Evolutionary conservation across 1,140 invertebrate species (phyloP).

Genomic region (Drosophila sechellia): DNA sequence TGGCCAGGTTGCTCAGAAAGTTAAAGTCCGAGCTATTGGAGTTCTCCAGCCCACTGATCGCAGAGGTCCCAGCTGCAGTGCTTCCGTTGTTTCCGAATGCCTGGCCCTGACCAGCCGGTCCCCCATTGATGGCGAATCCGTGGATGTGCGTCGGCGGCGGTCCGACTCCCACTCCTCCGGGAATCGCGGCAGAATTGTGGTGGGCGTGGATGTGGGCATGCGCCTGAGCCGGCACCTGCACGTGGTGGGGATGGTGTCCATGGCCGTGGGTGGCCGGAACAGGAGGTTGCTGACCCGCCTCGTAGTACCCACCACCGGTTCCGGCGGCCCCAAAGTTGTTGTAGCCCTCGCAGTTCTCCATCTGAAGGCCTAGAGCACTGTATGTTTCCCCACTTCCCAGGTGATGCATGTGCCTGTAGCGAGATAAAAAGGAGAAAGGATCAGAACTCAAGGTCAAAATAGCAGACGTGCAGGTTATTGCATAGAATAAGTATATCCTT

Average conservation of each 20-base stretch:
- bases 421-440: neutral
- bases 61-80: slow-evolving; percentile 39
- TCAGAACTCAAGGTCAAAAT: neutral
- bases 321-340: slow-evolving; percentile 63
- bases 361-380: slow-evolving; percentile 78
- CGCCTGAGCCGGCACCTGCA: slow-evolving; percentile 75
- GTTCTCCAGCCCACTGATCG: slow-evolving; percentile 87
- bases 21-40: slow-evolving; percentile 96
- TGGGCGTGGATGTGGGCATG: slow-evolving; percentile 85
- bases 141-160: slow-evolving; percentile 57
- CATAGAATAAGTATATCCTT: no score
- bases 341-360: slow-evolving; percentile 83
- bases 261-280: slow-evolving; percentile 48
- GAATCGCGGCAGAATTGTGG: slow-evolving; percentile 76
- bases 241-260: slow-evolving; percentile 42
- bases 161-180: slow-evolving; percentile 42
- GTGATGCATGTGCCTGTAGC: slow-evolving; percentile 67
- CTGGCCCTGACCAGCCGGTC: slow-evolving; percentile 52
- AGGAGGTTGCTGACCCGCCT: slow-evolving; percentile 60
- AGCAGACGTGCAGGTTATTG: no score
- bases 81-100: slow-evolving; percentile 54
- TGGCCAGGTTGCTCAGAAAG: slow-evolving; percentile 94
- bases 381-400: slow-evolving; percentile 73
- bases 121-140: slow-evolving; percentile 57
- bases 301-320: slow-evolving; percentile 52